Evolutionary conservation across 1,140 invertebrate species (phyloP).

Genomic region (Cherax quadricarinatus): DNA sequence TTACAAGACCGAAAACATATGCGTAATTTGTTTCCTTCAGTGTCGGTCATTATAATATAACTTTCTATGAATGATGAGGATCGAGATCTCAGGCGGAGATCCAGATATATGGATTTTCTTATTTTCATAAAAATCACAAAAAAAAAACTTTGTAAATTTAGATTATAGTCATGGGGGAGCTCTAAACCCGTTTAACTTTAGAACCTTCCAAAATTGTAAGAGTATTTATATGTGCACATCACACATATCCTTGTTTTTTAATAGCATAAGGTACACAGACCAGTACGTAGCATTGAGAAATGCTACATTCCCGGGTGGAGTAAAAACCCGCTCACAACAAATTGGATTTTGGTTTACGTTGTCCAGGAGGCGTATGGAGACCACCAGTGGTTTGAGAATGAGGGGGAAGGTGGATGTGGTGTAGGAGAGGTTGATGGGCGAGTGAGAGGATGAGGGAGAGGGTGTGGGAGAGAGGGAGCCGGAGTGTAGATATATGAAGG

Average conservation of each 20-base stretch:
- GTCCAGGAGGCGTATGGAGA: background rate
- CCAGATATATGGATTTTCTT: no score
- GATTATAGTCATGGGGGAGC: no score
- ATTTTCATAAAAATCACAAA: no score
- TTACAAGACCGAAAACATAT: no score
- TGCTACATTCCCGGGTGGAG: background rate
- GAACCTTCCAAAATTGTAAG: background rate
- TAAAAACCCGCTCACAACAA: background rate
- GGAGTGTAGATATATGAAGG: no score
- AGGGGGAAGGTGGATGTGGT: background rate
- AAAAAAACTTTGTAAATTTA: no score
- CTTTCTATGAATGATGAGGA: no score
- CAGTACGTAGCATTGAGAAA: background rate
- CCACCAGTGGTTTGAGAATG: no score
- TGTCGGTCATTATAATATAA: no score
- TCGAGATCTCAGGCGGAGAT: no score
- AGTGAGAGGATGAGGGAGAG: background rate
- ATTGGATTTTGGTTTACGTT: background rate
- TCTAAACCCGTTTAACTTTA: no score
- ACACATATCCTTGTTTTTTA: background rate
- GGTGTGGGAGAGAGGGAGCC: background rate
- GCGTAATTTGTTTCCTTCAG: no score
- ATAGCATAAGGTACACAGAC: background rate
- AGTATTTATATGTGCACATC: background rate
- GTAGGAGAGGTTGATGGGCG: background rate